A percentile compares a stretch with the other conserved stretches of the same genome.
phyloP scores from a whole-genome alignment of 2,888 invertebrate genomes.

The Saturnia japonica region DNA sequence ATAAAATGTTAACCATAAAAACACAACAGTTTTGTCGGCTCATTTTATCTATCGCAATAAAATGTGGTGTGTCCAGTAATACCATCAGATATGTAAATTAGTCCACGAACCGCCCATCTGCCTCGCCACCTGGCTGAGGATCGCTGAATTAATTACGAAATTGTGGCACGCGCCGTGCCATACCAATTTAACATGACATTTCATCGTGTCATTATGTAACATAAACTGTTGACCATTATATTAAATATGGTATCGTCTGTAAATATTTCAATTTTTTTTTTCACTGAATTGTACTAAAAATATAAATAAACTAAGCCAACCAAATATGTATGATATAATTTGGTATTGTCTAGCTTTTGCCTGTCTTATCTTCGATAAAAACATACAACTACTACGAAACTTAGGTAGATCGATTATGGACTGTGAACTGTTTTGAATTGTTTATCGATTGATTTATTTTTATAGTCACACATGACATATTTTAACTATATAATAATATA shows the following conservation, averaged over 20 bases:
- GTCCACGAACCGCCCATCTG: constrained; percentile 58
- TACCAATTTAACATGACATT: constrained; percentile 31
- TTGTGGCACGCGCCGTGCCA: constrained; percentile 55
- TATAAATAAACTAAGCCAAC: neutral
- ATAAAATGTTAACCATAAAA: neutral
- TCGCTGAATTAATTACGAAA: constrained; percentile 70
- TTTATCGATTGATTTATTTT: no score
- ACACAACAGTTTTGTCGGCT: constrained; percentile 23
- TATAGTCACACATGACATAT: no score
- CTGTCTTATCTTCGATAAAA: no score
- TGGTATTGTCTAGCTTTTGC: neutral
- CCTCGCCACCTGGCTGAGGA: constrained; percentile 70
- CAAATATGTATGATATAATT: neutral
- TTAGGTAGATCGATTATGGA: no score
- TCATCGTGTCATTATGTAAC: neutral
- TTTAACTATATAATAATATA: no score
- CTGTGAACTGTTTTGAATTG: no score
- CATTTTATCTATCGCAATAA: constrained; percentile 33
- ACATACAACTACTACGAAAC: no score
- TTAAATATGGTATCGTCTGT: neutral
- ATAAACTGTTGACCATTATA: neutral
- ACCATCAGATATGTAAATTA: constrained; percentile 58
- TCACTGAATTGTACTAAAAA: neutral
- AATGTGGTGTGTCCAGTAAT: constrained; percentile 36
- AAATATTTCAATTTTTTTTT: neutral